These are phyloP conservation scores for Nomada lathburiana DNA, from an alignment of 2,888 invertebrate species.

Conservation along the genomic window DNA sequence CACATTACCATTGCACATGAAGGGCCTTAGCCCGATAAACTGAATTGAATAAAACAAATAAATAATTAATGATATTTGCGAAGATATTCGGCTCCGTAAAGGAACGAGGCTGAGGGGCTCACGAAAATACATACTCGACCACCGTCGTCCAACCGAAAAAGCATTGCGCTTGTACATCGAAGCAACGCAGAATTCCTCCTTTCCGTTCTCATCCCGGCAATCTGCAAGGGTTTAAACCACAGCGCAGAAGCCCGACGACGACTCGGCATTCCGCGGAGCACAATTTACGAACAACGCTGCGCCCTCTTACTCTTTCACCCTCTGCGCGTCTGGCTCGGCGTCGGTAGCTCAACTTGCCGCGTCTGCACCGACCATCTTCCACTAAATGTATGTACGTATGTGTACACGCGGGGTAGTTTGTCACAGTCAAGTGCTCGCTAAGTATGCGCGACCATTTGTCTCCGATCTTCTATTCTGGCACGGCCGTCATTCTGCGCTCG, in stretches of 20 bases:
- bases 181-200: conserved; percentile 35
- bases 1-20: no score
- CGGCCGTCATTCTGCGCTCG: conserved; percentile 71
- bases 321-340: background rate
- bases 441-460: conserved; percentile 83
- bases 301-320: background rate
- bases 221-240: conserved; percentile 57
- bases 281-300: conserved; percentile 51
- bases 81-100: background rate
- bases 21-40: no score
- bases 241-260: conserved; percentile 43
- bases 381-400: conserved; percentile 5
- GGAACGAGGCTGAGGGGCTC: background rate
- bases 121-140: background rate
- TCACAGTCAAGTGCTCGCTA: conserved; percentile 82
- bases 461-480: conserved; percentile 76
- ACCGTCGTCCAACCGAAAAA: background rate
- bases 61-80: background rate
- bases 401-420: conserved; percentile 76
- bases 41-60: no score
- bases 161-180: background rate
- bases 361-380: conserved; percentile 17
- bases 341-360: conserved; percentile 10
- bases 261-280: conserved; percentile 44
- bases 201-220: conserved; percentile 37